Conservation (phyloP, 2,797 vertebrate genomes). For the Sarcophilus harrisii region DNA sequence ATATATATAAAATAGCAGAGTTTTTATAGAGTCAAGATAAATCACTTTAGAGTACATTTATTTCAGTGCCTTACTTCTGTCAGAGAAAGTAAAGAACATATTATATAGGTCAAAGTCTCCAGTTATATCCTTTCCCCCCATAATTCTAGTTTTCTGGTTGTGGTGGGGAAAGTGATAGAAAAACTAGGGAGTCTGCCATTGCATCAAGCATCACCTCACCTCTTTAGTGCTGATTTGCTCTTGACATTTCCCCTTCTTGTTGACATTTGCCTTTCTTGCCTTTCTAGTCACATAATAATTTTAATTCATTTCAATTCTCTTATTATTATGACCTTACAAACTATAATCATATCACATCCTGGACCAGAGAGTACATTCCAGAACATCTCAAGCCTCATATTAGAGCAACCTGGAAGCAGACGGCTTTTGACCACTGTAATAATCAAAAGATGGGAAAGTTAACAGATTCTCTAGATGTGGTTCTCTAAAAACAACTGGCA, state of each 20-base stretch:
- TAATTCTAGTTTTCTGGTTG: not conserved
- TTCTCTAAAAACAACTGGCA: not conserved
- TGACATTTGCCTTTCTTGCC: not conserved
- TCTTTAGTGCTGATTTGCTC: not conserved
- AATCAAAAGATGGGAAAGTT: not conserved
- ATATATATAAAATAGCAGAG: not conserved
- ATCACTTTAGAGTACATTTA: accelerated
- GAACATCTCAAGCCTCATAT: not conserved
- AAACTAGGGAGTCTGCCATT: not conserved
- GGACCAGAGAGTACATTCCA: not conserved
- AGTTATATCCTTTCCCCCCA: not conserved
- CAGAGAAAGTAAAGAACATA: not conserved
- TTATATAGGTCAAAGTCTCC: not conserved
- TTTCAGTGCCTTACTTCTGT: accelerated
- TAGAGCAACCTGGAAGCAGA: accelerated
- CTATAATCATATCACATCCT: not conserved
- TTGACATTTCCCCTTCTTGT: not conserved
- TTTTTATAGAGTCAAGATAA: accelerated
- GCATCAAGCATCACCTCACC: not conserved
- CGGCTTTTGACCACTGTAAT: accelerated
- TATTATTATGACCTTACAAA: not conserved
- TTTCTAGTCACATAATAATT: not conserved
- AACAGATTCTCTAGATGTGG: not conserved
- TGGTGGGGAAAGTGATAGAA: not conserved
- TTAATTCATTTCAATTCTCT: not conserved